Evolutionary conservation across 2,888 invertebrate genomes (phyloP).

Genomic region (Spialia ferax): DNA sequence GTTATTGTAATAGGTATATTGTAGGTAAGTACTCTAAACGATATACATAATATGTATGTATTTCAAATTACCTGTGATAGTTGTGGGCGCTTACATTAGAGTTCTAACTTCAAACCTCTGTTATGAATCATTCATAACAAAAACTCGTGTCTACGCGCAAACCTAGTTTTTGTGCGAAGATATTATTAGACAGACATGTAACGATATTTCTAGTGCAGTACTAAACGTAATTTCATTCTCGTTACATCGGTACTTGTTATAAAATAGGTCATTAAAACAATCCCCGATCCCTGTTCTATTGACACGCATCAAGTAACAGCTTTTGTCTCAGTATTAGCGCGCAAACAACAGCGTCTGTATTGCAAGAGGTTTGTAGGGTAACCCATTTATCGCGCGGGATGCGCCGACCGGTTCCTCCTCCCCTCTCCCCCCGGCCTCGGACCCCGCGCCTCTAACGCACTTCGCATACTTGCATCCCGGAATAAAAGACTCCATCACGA

Average conservation of each 20-base stretch:
- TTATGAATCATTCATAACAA: too few species aligned
- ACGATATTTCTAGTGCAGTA: background rate
- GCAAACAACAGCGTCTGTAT: slow-evolving; percentile 64
- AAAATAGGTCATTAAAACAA: slow-evolving; percentile 21
- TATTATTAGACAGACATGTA: too few species aligned
- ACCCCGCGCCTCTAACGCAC: slow-evolving; percentile 47
- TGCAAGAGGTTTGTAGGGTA: slow-evolving; percentile 85
- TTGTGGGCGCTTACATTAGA: too few species aligned
- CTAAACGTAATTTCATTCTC: background rate
- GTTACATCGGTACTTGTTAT: background rate
- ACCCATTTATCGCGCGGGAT: slow-evolving; percentile 80
- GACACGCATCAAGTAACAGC: slow-evolving; percentile 39
- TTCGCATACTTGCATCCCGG: slow-evolving; percentile 76
- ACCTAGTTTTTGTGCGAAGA: too few species aligned
- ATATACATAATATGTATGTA: too few species aligned
- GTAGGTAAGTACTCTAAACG: too few species aligned
- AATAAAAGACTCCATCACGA: slow-evolving; percentile 56
- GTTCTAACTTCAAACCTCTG: too few species aligned
- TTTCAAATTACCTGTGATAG: too few species aligned
- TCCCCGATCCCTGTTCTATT: slow-evolving; percentile 31
- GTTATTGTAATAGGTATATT: too few species aligned
- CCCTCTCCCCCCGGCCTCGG: slow-evolving; percentile 51
- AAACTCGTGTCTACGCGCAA: too few species aligned
- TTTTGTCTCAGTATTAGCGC: slow-evolving; percentile 38
- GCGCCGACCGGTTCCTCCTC: slow-evolving; percentile 76